Conservation (phyloP, 2,888 invertebrate species). For the Melanostoma mellinum region DNA sequence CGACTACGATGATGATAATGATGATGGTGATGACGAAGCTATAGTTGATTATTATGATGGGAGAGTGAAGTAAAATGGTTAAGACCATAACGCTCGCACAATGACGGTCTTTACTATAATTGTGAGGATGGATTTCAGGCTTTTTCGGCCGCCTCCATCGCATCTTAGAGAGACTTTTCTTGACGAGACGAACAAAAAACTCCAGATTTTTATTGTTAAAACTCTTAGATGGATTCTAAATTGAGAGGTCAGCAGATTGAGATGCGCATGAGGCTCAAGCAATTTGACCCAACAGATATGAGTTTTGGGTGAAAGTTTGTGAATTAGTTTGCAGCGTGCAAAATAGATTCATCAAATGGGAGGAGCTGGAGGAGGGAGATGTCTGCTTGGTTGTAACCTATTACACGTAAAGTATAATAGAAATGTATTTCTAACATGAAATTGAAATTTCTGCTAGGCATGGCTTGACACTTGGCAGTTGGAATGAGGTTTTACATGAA, state of each 20-base stretch:
- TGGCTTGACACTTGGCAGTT: constrained; percentile 2
- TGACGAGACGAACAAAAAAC: too few relatives aligned
- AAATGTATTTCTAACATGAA: constrained; percentile 24
- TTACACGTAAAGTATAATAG: constrained; percentile 9
- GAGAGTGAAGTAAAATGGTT: constrained; percentile 51
- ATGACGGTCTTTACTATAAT: constrained; percentile 71
- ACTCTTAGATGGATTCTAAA: constrained; percentile 41
- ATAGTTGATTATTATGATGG: constrained; percentile 59
- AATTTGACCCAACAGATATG: constrained; percentile 39
- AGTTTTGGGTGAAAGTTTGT: constrained; percentile 64
- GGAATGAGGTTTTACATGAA: not conserved
- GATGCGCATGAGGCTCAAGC: constrained; percentile 42
- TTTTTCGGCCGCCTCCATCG: constrained; percentile 52
- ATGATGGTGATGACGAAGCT: constrained; percentile 46
- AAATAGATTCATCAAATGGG: constrained; percentile 68
- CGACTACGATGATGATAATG: constrained; percentile 28
- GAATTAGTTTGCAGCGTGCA: constrained; percentile 44
- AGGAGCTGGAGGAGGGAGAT: constrained; percentile 24
- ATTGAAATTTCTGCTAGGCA: constrained; percentile 47
- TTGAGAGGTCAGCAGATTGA: constrained; percentile 61
- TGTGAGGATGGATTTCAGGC: constrained; percentile 51
- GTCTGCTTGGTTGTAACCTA: not conserved
- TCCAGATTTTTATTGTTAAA: not conserved
- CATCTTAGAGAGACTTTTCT: not conserved
- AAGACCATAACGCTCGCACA: constrained; percentile 62